Conservation (phyloP, 2,113 vertebrate genomes). For the Nothocercus julius region DNA sequence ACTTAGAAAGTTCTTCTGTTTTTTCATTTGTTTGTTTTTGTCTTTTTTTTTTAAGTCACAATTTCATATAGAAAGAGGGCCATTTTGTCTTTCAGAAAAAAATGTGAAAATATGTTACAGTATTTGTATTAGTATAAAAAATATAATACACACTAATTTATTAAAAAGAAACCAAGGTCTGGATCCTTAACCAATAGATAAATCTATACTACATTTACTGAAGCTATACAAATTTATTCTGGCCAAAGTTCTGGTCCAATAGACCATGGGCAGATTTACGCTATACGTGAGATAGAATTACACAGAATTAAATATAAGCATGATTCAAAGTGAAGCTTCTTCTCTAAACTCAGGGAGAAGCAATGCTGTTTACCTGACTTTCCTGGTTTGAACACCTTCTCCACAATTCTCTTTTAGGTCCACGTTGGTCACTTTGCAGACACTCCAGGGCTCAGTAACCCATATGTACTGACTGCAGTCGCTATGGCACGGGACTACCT, state of each 20-base stretch:
- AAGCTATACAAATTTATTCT: not conserved
- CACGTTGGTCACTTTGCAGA: constrained; percentile 95
- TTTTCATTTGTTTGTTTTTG: too few species aligned
- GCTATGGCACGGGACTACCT: constrained; percentile 95
- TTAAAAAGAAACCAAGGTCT: not conserved
- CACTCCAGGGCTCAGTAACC: constrained; percentile 93
- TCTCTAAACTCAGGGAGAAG: not conserved
- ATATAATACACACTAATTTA: not conserved
- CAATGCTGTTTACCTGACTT: constrained; percentile 87
- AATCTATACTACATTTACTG: not conserved
- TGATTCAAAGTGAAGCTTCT: not conserved
- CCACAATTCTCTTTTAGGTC: constrained; percentile 94
- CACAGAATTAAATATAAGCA: not conserved
- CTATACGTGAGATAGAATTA: not conserved
- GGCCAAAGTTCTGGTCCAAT: not conserved
- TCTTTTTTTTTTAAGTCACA: too few species aligned
- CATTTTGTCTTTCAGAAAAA: not conserved
- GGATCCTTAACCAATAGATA: not conserved
- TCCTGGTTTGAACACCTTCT: constrained; percentile 93
- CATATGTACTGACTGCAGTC: constrained; percentile 95
- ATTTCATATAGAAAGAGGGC: not conserved
- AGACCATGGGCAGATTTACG: not conserved
- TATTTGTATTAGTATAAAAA: not conserved
- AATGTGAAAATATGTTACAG: not conserved
- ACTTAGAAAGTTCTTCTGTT: not conserved